Percentiles rank a stretch among this genome's conserved stretches.
These are phyloP conservation scores for Serrognathus titanus DNA, from an alignment of 2,888 invertebrate species.

Conservation along the genomic window DNA sequence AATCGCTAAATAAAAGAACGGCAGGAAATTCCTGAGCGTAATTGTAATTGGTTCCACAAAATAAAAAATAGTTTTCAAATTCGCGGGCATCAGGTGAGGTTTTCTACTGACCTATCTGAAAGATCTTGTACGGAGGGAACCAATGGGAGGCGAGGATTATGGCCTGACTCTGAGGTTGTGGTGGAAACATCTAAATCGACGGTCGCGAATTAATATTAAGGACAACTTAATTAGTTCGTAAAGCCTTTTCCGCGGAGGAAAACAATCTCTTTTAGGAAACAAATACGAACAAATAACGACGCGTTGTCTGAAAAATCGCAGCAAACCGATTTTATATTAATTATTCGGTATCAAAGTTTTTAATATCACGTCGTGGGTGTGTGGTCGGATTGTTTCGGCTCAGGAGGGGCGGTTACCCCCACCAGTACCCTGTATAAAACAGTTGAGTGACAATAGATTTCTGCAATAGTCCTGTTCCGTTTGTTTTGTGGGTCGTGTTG, in stretches of 20 bases:
- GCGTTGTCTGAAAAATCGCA: too few species aligned
- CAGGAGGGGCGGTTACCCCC: slow-evolving; percentile 13
- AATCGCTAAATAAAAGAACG: background rate
- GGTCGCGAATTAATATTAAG: background rate
- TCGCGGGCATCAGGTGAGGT: slow-evolving; percentile 32
- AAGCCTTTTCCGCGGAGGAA: too few species aligned
- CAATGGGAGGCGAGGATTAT: slow-evolving; percentile 32
- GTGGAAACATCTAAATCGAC: slow-evolving; percentile 13
- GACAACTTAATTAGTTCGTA: too few species aligned
- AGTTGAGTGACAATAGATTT: slow-evolving; percentile 17
- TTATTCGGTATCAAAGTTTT: slow-evolving; percentile 10
- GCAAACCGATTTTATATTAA: slow-evolving; percentile 2
- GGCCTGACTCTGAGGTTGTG: slow-evolving; percentile 33
- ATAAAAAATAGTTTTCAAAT: slow-evolving; percentile 22
- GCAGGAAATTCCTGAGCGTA: background rate
- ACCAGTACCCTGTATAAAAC: slow-evolving; percentile 27
- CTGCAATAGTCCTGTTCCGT: slow-evolving; percentile 12
- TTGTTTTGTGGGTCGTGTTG: background rate
- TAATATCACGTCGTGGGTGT: slow-evolving; percentile 1
- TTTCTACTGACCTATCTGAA: slow-evolving; percentile 16
- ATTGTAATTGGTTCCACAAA: background rate
- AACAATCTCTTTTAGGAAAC: too few species aligned
- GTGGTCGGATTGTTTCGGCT: slow-evolving; percentile 1
- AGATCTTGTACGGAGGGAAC: slow-evolving; percentile 14
- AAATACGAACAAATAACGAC: too few species aligned